These are phyloP conservation scores for Branchinecta lynchi DNA, from an alignment of 1,140 invertebrate genomes.

Conservation along the genomic window DNA sequence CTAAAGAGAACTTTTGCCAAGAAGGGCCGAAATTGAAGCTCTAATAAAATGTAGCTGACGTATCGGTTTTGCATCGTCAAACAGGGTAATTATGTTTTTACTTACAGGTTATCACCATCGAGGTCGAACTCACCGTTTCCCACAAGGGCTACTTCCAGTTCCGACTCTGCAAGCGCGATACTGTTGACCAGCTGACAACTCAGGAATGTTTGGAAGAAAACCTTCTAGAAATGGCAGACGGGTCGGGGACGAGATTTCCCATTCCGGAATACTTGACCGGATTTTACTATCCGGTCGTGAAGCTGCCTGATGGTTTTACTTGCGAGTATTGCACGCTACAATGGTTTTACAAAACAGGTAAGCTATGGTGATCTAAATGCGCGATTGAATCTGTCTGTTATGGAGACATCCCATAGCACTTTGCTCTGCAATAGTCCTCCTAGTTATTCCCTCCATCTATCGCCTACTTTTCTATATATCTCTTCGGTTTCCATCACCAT, in stretches of 20 bases:
- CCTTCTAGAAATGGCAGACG: conserved; percentile 41
- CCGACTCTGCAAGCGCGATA: conserved; percentile 43
- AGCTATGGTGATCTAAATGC: neutral
- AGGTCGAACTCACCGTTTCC: conserved; percentile 36
- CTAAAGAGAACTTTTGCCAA: too few species aligned
- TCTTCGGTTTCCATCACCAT: too few species aligned
- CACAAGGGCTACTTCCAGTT: conserved; percentile 41
- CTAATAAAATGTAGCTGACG: too few species aligned
- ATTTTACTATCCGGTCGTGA: conserved; percentile 50
- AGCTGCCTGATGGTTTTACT: conserved; percentile 46
- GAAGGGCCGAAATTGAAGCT: too few species aligned
- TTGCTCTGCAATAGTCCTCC: too few species aligned
- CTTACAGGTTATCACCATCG: conserved; percentile 29
- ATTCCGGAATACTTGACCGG: conserved; percentile 50
- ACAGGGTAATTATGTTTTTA: neutral
- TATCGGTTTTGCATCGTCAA: too few species aligned
- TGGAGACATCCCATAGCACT: too few species aligned
- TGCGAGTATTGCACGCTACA: conserved; percentile 64
- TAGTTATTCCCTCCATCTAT: too few species aligned
- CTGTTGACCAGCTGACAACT: conserved; percentile 33
- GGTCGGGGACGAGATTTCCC: conserved; percentile 40
- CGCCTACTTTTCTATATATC: too few species aligned
- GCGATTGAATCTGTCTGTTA: too few species aligned
- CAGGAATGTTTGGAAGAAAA: conserved; percentile 61
- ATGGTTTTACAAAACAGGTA: conserved; percentile 54